A percentile compares a stretch with the other conserved stretches of the same genome.
Conservation (phyloP, 1,140 invertebrate genomes). For the Tachypleus tridentatus region DNA sequence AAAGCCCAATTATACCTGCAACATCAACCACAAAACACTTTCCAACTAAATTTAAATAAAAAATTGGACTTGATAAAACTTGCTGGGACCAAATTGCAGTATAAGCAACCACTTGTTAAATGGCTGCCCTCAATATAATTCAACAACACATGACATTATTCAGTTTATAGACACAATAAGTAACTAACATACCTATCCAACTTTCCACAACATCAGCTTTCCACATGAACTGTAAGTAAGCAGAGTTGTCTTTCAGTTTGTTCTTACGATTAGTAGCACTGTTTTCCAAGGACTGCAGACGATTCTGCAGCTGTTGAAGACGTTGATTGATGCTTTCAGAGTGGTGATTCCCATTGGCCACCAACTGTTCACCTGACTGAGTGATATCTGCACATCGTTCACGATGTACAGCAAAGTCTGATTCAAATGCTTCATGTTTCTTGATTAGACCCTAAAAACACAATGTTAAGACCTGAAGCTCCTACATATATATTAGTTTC, state of each 20-base stretch:
- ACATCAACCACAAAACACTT: constrained; percentile 60
- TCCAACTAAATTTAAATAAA: constrained; percentile 78
- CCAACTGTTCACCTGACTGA: constrained; percentile 62
- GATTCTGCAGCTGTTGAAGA: constrained; percentile 66
- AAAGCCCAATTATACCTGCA: too few species aligned
- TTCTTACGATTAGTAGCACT: constrained; percentile 74
- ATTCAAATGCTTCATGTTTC: constrained; percentile 97
- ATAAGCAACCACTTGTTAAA: not conserved
- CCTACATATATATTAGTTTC: too few species aligned
- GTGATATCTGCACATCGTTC: constrained; percentile 85
- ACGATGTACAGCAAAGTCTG: constrained; percentile 84
- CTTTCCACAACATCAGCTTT: constrained; percentile 99
- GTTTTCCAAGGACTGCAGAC: constrained; percentile 71
- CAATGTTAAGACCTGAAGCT: not conserved
- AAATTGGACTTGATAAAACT: not conserved
- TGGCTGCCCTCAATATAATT: not conserved
- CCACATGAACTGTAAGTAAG: constrained; percentile 99
- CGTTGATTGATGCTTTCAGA: constrained; percentile 72
- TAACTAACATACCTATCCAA: constrained; percentile 60
- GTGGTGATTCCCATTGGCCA: constrained; percentile 81
- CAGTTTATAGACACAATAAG: not conserved
- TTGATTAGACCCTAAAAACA: constrained; percentile 68
- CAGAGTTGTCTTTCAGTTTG: constrained; percentile 87
- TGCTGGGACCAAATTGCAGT: not conserved
- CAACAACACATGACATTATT: not conserved